These are phyloP conservation scores for Parotia lawesii DNA, from an alignment of 2,113 vertebrate species.

Conservation along the genomic window DNA sequence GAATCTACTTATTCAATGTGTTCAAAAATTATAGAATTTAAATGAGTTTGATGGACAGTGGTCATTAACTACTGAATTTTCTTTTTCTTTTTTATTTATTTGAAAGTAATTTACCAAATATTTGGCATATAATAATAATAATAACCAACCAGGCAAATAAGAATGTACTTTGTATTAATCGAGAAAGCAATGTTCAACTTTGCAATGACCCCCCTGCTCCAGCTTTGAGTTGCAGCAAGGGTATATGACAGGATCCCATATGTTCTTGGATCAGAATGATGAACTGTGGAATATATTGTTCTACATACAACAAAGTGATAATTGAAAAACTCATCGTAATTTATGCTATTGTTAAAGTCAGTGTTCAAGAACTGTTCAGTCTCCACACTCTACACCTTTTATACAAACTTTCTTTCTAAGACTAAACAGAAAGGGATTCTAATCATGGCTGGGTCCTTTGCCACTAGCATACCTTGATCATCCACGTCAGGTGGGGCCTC, in stretches of 20 bases:
- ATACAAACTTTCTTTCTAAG: background rate
- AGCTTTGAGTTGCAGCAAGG: background rate
- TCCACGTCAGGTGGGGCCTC: background rate
- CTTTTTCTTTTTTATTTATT: background rate
- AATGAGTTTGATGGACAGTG: background rate
- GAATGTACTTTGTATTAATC: background rate
- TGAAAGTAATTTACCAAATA: background rate
- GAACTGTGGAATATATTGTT: background rate
- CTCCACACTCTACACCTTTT: background rate
- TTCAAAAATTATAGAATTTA: background rate
- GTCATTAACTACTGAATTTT: background rate
- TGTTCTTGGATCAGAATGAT: background rate
- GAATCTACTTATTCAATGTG: background rate
- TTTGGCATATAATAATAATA: background rate
- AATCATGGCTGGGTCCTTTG: background rate
- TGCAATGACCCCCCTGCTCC: background rate
- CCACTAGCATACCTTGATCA: background rate
- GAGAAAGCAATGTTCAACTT: background rate
- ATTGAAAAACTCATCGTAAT: background rate
- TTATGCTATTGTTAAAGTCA: background rate
- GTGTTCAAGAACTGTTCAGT: background rate
- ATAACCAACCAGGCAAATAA: background rate
- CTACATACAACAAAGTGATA: background rate
- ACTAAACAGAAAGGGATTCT: background rate
- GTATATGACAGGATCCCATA: fast-evolving